A percentile compares a stretch with the other conserved stretches of the same genome.
Evolutionary conservation across 2,113 vertebrate species (phyloP).

Genomic region (Bubalus kerabau): DNA sequence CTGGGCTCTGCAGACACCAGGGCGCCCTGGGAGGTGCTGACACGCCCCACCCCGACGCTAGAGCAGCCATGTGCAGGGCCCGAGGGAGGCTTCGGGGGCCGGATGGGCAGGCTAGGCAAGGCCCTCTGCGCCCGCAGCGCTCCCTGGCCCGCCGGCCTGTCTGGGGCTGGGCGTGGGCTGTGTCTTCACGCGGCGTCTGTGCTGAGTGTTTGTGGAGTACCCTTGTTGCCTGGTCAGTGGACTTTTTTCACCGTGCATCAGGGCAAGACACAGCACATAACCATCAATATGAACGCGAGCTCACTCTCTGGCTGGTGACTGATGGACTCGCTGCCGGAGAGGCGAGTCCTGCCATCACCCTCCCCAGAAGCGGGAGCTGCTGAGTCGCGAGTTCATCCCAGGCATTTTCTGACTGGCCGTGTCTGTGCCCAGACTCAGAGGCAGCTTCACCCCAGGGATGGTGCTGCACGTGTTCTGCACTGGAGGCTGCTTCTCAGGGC

Average conservation of each 20-base stretch:
- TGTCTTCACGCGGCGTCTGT: accelerated
- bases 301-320: accelerated
- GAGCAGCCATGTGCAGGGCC: accelerated
- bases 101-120: too few species aligned
- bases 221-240: accelerated
- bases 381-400: accelerated
- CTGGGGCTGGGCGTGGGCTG: accelerated
- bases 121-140: accelerated
- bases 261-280: accelerated
- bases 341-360: accelerated
- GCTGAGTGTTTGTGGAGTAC: accelerated
- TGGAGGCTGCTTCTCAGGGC: accelerated
- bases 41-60: accelerated
- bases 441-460: accelerated
- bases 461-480: accelerated
- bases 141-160: accelerated
- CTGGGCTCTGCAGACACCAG: too few species aligned
- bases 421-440: accelerated
- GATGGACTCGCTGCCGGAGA: accelerated
- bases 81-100: accelerated
- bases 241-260: accelerated
- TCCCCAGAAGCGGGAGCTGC: neutral
- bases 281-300: accelerated
- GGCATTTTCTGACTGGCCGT: accelerated
- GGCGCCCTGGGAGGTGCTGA: neutral